phyloP scores from a whole-genome alignment of 1,140 invertebrate genomes.

The Dysdera silvatica region DNA sequence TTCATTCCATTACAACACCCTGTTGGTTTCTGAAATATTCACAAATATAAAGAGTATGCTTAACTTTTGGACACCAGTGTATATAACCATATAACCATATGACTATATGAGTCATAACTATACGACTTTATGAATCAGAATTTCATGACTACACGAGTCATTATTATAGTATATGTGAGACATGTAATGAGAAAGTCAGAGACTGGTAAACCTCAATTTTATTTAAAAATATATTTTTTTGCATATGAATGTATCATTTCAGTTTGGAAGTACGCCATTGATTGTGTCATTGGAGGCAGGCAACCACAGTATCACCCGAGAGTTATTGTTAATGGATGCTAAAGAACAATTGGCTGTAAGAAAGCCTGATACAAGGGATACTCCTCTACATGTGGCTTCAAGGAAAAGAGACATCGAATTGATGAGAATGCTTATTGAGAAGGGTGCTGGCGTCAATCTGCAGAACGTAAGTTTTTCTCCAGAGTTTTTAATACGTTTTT shows the following conservation, averaged over 20 bases:
- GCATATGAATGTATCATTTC: conserved; percentile 40
- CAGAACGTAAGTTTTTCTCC: conserved; percentile 64
- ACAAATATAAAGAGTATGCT: too few relatives aligned
- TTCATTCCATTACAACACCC: too few relatives aligned
- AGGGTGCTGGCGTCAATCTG: conserved; percentile 79
- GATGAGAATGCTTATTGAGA: conserved; percentile 80
- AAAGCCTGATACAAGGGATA: conserved; percentile 54
- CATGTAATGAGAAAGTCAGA: too few relatives aligned
- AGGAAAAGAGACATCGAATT: conserved; percentile 82
- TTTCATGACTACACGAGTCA: too few relatives aligned
- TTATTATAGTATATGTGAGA: too few relatives aligned
- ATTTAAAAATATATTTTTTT: too few relatives aligned
- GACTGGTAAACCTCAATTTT: too few relatives aligned
- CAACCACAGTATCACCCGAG: conserved; percentile 83
- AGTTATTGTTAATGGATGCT: conserved; percentile 64
- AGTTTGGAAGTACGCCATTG: conserved; percentile 88
- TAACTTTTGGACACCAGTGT: too few relatives aligned
- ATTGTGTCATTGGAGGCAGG: conserved; percentile 85
- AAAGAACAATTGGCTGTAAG: conserved; percentile 51
- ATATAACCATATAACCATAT: too few relatives aligned
- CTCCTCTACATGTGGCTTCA: conserved; percentile 82
- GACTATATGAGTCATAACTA: too few relatives aligned
- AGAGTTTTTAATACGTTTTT: not conserved
- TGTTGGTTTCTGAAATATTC: too few relatives aligned
- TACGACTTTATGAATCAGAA: too few relatives aligned